Base-by-base conservation (phyloP, 2,888 invertebrate species). In the Ypsolopha scabrella region DNA sequence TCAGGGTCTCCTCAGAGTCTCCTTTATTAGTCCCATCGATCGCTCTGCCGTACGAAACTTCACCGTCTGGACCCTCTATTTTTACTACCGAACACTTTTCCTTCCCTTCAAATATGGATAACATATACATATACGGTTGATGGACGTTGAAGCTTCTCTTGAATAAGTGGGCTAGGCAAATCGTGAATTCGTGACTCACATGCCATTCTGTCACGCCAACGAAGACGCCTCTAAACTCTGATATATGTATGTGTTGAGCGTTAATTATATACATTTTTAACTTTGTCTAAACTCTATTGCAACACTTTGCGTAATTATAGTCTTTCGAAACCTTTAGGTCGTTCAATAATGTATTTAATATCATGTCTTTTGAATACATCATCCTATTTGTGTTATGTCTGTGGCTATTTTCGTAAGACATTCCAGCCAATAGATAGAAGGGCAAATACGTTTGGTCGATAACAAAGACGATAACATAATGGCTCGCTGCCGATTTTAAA, bases 121-220 rank as follows among this genome's bases (percentile, higher is more conserved):
- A 24, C 24, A 24, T 24, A n/a, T n/a, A n/a, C n/a, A n/a, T n/a
- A n/a, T n/a, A n/a, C n/a, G n/a, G 24, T 3, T 24, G 24, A 24
- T 24, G 24, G 24, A 24, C 24, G 24, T 24, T 24, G 24, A 24
- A 24, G 24, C 24, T 24, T 24, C 24, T 24, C 24, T 24, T 24
- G 24, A 24, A 24, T 24, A 24, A 24, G 24, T 24, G 24, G 24
- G 24, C 24, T 24, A 24, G 24, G 2, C 24, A 14, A 13, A 13
- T 1, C 13, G 43, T 13, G 43, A 43, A 45, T n/a, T 47, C 47
- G 47, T 47, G 47, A 47, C 47, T 47, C 47, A 47, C 37, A 47
- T 14, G 14, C 37, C 47, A 47, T 47, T 14, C 36, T 47, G 47
- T 37, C 47, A 47, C 47, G 47, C 47, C 47, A 14, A 47, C 36